phyloP scores from a whole-genome alignment of 2,888 invertebrate genomes.

The Xestoiulus laeticollis region DNA sequence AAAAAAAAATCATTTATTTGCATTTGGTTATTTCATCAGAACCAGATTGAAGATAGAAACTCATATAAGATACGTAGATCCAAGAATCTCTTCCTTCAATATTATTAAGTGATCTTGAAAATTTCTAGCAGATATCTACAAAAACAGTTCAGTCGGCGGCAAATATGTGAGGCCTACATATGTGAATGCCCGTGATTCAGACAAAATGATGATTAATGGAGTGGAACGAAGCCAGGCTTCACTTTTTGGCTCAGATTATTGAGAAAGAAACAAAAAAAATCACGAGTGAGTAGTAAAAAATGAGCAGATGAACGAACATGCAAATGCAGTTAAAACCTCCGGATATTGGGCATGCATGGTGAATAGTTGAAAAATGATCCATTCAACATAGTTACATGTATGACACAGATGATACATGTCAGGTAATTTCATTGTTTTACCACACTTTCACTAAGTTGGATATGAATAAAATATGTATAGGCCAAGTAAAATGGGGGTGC shows the following conservation, averaged over 20 bases:
- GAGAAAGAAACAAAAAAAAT: slow-evolving; percentile 48
- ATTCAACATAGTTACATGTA: too few species aligned
- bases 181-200: slow-evolving; percentile 42
- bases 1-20: slow-evolving; percentile 31
- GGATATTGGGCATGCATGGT: neutral
- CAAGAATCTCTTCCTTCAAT: neutral
- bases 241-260: slow-evolving; percentile 45
- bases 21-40: slow-evolving; percentile 23
- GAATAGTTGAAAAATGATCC: neutral
- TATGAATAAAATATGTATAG: too few species aligned
- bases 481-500: too few species aligned
- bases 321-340: neutral
- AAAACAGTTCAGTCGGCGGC: neutral
- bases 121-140: slow-evolving; percentile 31
- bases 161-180: slow-evolving; percentile 10
- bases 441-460: too few species aligned
- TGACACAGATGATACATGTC: too few species aligned
- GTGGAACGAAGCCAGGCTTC: slow-evolving; percentile 35
- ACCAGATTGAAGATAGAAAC: neutral
- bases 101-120: slow-evolving; percentile 38
- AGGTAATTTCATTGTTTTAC: too few species aligned
- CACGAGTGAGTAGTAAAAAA: neutral
- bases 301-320: neutral
- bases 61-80: neutral
- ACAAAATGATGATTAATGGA: slow-evolving; percentile 50